Base-by-base conservation (phyloP, 1,140 invertebrate genomes). In the Diachasma alloeum region DNA sequence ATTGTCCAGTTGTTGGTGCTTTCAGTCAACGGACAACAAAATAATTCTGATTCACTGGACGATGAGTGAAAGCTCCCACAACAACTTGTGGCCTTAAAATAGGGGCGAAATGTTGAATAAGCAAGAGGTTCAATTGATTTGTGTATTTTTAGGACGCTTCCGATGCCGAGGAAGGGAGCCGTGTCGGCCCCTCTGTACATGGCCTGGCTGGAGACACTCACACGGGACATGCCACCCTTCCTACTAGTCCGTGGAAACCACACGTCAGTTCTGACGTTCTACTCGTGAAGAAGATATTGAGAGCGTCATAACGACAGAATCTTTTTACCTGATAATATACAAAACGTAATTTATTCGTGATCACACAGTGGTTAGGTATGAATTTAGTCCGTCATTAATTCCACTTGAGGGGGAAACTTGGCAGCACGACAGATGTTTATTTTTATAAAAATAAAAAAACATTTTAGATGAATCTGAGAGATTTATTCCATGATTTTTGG, bases 201-300 rank as follows among this genome's bases (percentile, higher is more conserved):
- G 92, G 94, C 96, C 6, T 99, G 98, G 97, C 87, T 99, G 78
- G 97, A 98, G 87, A 93, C 94, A 1, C 90, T 99, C n/a, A 97
- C 96, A 4, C 90, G 92, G 78, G 94, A 95, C 81, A 94, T 97
- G 94, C 97, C 97, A 77, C 95, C 96, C 15, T 95, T 97, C 88
- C 89, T 99, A 74, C 92, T 99, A 59, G 94, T 99, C 66, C 91
- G 97, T 82, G 98, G 98, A 78, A 99, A 99, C 89, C 97, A 99
- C 88, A 95, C 94, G 9, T 97, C 97, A 81, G 97, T 99, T 42
- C 92, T 99, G 72, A 99, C 98, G 48, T 99, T 98, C 91, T 99
- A 99, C 90, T 98, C 97, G 48, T 99, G 94, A 92, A 46, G 26
- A 42, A 72, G 31, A 59, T 53, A 5, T 5, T 2, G 15, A 48